A percentile compares a stretch with the other conserved stretches of the same genome.
Conservation (phyloP, 2,797 vertebrate genomes). For the Chrosomus eos region DNA sequence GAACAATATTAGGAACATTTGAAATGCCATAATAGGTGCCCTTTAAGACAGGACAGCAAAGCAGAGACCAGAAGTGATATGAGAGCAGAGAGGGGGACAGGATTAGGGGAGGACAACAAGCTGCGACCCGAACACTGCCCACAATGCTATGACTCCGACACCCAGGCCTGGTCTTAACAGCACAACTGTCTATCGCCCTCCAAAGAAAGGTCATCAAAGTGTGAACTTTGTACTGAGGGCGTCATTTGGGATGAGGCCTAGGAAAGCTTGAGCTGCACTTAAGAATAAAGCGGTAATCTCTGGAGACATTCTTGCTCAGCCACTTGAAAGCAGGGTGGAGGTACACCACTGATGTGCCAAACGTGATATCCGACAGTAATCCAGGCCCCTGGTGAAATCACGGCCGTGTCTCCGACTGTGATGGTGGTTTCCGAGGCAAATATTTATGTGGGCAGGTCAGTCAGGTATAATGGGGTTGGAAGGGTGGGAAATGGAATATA, state of each 20-base stretch:
- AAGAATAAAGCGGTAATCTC: conserved; percentile 17
- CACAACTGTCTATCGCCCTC: not conserved
- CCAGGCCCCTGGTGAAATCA: conserved; percentile 44
- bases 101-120: not conserved
- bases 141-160: not conserved
- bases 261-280: conserved; percentile 35
- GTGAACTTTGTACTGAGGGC: conserved; percentile 19
- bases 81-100: not conserved
- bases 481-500: conserved; percentile 37
- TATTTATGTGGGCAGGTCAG: conserved; percentile 53
- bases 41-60: not conserved
- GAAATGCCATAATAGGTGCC: no score
- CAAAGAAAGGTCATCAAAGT: conserved; percentile 9
- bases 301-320: conserved; percentile 36
- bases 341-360: conserved; percentile 40
- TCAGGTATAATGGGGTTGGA: conserved; percentile 52
- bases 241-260: conserved; percentile 21
- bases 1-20: no score
- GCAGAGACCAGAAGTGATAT: not conserved
- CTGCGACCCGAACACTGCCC: not conserved
- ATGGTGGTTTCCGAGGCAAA: conserved; percentile 56
- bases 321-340: conserved; percentile 33
- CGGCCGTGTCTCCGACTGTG: conserved; percentile 32
- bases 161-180: not conserved
- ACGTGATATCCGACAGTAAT: conserved; percentile 44